Base-by-base conservation (phyloP, 1,140 invertebrate genomes). In the Tyrophagus putrescentiae region DNA sequence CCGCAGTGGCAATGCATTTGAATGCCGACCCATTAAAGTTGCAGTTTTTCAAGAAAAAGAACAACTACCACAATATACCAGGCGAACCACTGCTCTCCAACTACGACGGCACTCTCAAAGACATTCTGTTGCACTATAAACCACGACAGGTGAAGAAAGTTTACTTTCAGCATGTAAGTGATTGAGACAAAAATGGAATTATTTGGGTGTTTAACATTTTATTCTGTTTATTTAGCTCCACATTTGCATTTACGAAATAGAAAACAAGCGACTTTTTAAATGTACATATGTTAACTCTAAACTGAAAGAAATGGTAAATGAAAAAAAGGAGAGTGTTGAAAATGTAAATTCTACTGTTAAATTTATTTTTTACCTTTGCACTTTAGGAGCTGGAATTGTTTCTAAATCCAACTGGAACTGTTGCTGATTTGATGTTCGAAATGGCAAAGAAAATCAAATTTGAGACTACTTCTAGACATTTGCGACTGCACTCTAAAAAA, bases 1-100 rank as follows among this genome's bases (percentile, higher is more conserved):
- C 83, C 67, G 85, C 87, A 36, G 91, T 97, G 21, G 90, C 88
- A 4, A 83, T 87, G 67, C 79, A 87, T 69, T 79, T 97, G 56
- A 85, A 84, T 60, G 88, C 87, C 25, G 89, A 96, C 76, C 91
- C 92, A 1, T 87, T 90, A 74, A 80, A 90, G 72, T 78, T 96
- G 69, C 93, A 97, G 74, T 95, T 97, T 76, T 96, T 94, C 70
- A 95, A 88, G 78, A 85, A 83, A 79, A 87, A 89, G 78, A 87
- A 4, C 64, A 92, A 87, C 73, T 92, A 92, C 69, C 87, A 92
- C 75, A 90, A 94, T 70, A 84, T 81, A 62, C 87, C 88, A 33
- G 90, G 88, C 32, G 81, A 85, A 74, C 80, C 91, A 27, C 73
- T 92, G 56, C 79, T 83, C 69, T 92, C 86, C 77, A 87, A 84